These are phyloP conservation scores for Dendroctonus valens DNA, from an alignment of 1,140 invertebrate species.

Conservation along the genomic window DNA sequence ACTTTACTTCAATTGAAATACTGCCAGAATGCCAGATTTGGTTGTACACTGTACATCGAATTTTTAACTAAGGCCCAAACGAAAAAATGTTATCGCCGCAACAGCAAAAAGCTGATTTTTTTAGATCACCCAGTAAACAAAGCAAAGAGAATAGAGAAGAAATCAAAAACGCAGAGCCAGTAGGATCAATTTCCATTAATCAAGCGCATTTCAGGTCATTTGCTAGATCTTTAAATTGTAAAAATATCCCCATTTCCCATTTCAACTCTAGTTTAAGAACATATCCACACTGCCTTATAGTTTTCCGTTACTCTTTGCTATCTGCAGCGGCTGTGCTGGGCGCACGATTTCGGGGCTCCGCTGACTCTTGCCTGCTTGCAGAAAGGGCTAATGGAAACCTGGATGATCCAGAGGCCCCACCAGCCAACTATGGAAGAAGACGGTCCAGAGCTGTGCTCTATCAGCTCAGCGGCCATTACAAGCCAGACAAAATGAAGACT, in stretches of 20 bases:
- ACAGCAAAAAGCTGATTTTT: not conserved
- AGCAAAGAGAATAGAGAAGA: not conserved
- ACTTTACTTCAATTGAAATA: too few species aligned
- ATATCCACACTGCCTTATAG: constrained; percentile 28
- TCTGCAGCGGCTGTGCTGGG: constrained; percentile 67
- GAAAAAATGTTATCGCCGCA: too few species aligned
- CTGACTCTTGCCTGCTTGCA: constrained; percentile 67
- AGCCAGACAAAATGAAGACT: constrained; percentile 88
- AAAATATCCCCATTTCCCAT: too few species aligned
- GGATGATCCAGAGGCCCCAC: constrained; percentile 75
- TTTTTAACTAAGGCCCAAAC: too few species aligned
- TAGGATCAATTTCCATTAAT: too few species aligned
- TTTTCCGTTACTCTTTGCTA: constrained; percentile 42
- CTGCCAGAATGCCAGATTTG: too few species aligned
- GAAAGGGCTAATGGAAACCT: constrained; percentile 75
- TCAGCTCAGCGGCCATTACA: constrained; percentile 93
- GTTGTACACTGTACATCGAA: too few species aligned
- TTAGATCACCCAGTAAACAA: not conserved
- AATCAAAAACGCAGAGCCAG: not conserved
- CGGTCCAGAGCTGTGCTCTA: constrained; percentile 93
- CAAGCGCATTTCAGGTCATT: too few species aligned
- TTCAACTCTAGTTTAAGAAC: constrained; percentile 28
- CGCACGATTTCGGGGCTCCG: constrained; percentile 61
- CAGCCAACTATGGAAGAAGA: constrained; percentile 84
- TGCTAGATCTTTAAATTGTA: too few species aligned